Evolutionary conservation across 2,797 vertebrate species (phyloP).

Genomic region (Acrocephalus scirpaceus): DNA sequence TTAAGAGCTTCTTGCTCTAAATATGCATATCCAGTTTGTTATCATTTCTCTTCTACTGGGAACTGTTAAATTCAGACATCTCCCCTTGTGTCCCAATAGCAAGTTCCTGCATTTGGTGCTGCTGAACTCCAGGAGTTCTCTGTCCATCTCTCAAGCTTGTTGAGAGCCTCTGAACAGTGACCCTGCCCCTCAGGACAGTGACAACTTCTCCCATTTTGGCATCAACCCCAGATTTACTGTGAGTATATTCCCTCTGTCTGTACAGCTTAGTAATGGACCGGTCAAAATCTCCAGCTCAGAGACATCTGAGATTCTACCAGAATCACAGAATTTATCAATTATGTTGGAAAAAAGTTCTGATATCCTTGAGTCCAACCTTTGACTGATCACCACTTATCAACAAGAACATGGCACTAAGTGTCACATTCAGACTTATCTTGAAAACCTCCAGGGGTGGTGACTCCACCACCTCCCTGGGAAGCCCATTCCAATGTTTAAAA

Average conservation of each 20-base stretch:
- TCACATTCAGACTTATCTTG: neutral
- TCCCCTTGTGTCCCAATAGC: neutral
- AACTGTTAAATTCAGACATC: neutral
- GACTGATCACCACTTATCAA: neutral
- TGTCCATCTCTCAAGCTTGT: neutral
- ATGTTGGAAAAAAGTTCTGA: neutral
- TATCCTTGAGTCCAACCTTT: neutral
- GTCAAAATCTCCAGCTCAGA: neutral
- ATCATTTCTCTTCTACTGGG: neutral
- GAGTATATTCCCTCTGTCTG: fast-evolving
- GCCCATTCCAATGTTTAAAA: neutral
- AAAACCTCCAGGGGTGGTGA: neutral
- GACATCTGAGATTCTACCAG: neutral
- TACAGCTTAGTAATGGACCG: neutral
- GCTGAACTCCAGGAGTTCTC: neutral
- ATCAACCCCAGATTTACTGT: neutral
- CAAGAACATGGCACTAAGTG: neutral
- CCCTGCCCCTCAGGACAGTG: neutral
- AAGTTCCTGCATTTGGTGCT: neutral
- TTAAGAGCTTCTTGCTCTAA: neutral
- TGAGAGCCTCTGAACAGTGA: neutral
- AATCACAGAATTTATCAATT: neutral
- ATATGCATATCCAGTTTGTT: neutral
- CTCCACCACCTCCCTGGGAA: neutral
- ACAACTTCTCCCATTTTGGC: fast-evolving